These are phyloP conservation scores for Heliothis virescens DNA, from an alignment of 1,140 invertebrate species.

Conservation along the genomic window DNA sequence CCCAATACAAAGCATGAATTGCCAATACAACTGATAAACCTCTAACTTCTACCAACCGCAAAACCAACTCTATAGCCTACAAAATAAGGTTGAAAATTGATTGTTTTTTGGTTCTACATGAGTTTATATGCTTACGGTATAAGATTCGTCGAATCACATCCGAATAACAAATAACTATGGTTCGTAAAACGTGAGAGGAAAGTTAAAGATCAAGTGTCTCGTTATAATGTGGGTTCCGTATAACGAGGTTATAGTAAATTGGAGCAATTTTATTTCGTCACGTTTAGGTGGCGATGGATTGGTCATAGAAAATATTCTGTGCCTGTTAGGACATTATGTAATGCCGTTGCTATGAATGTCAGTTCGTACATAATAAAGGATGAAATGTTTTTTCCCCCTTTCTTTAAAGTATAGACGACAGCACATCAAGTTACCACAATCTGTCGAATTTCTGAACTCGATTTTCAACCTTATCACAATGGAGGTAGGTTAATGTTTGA, in stretches of 20 bases:
- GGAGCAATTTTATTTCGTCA: not conserved
- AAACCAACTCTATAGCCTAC: not conserved
- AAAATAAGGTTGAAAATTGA: constrained; percentile 13
- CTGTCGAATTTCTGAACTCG: no score
- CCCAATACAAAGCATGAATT: not conserved
- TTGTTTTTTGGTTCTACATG: not conserved
- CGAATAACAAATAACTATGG: constrained; percentile 12
- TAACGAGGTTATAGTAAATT: not conserved
- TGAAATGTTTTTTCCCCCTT: no score
- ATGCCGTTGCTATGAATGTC: no score
- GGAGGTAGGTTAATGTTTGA: no score
- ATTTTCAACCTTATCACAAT: no score
- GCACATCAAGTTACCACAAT: no score
- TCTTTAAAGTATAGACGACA: no score
- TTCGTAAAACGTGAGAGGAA: constrained; percentile 37
- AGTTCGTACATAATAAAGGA: no score
- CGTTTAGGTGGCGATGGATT: no score
- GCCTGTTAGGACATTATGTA: no score
- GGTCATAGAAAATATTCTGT: no score
- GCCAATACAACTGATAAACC: not conserved
- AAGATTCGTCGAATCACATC: constrained; percentile 13
- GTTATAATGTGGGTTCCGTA: constrained; percentile 15
- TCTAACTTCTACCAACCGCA: not conserved
- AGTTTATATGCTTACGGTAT: constrained; percentile 17
- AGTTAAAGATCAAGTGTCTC: constrained; percentile 6